Evolutionary conservation across 2,888 invertebrate genomes (phyloP).

Genomic region (Galeopsomyia nigrocyanea): DNA sequence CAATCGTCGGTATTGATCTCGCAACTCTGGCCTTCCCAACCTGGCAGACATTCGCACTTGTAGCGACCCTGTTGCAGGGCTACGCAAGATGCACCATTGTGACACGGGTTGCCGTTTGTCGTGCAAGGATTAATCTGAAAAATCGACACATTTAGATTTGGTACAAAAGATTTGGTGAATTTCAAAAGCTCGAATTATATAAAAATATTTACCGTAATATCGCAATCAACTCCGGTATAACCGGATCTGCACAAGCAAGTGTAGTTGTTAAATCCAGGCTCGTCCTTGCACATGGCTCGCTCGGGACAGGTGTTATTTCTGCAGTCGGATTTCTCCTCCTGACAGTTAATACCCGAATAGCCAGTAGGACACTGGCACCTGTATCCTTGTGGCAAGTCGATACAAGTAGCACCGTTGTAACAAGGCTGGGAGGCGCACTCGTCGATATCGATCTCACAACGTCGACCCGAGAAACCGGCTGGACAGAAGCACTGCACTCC

Average conservation of each 20-base stretch:
- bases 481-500: constrained; percentile 93
- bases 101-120: constrained; percentile 90
- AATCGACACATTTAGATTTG: constrained; percentile 11
- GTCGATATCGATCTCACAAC: constrained; percentile 95
- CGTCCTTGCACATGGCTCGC: constrained; percentile 97
- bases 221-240: constrained; percentile 93
- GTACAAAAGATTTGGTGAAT: constrained; percentile 16
- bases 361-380: constrained; percentile 89
- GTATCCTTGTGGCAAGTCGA: constrained; percentile 93
- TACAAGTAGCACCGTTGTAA: constrained; percentile 92
- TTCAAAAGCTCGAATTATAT: no score
- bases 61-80: constrained; percentile 93
- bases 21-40: constrained; percentile 98
- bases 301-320: constrained; percentile 92
- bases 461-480: constrained; percentile 92
- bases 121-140: constrained; percentile 88
- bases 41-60: constrained; percentile 94
- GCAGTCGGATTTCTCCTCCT: constrained; percentile 93
- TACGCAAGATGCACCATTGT: constrained; percentile 89
- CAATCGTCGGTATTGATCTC: constrained; percentile 95
- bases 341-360: constrained; percentile 94
- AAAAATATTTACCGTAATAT: constrained; percentile 78
- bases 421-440: constrained; percentile 96
- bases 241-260: constrained; percentile 95
- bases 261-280: constrained; percentile 88